Evolutionary conservation across 1,140 invertebrate species (phyloP), one percentile per base, ranked within the genome.

Genomic region (Papilio aristodemus): DNA sequence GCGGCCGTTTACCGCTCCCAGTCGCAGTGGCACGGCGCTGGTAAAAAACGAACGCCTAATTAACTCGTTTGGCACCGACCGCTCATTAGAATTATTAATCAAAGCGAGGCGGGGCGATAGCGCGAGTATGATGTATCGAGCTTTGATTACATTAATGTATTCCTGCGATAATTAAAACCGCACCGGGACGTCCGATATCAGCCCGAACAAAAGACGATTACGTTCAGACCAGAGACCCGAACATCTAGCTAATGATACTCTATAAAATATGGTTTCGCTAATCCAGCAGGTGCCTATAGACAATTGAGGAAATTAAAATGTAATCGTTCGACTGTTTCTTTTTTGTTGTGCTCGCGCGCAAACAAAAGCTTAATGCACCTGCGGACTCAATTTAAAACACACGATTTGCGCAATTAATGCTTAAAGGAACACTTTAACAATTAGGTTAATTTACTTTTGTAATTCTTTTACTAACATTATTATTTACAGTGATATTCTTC

Each of bases 81-180:
- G 86, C 89, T 91, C 89, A 91, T 91, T 91, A 91, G 81, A 90
- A 90, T 85, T 90, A 91, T 91, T 91, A 91, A 91, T 91, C 89
- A 91, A 91, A 89, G 74, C 83, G 78, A 91, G 87, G 87, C 84
- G 86, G 85, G 76, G 83, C 84, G 87, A 90, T 90, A 89, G 85
- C 77, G 76, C 84, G 80, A 84, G 83, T 85, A 89, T 91, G 89
- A 91, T 91, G 87, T 87, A 91, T 91, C 86, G 89, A 88, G 75
- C 84, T 91, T 91, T 91, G 86, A 91, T 91, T 90, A 86, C 85
- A 86, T 90, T 91, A 91, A 89, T 85, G 81, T 81, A 80, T 78
- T 84, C 80, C 75, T 70, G 74, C 74, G 76, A 79, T 90, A 90
- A 91, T 91, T 91, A 91, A 91, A 87, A 89, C 77, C 81, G 78